A percentile compares a stretch with the other conserved stretches of the same genome.
Conservation (phyloP, 2,113 vertebrate species). For the Eclectus roratus region DNA sequence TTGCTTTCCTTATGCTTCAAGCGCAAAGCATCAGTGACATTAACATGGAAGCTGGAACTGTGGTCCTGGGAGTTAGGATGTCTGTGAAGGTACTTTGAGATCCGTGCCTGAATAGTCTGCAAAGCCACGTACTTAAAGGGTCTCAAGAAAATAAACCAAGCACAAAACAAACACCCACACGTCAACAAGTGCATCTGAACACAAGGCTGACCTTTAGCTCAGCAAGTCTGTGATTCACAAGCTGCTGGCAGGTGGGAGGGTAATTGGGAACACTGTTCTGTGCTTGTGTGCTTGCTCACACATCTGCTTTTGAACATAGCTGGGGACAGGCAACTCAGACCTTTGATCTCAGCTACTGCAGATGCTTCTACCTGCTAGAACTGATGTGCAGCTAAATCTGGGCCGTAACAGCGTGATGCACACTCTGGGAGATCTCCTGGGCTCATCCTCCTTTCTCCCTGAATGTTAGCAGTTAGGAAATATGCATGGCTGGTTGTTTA, state of each 20-base stretch:
- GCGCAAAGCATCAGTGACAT: neutral
- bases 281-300: neutral
- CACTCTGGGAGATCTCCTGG: neutral
- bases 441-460: neutral
- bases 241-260: neutral
- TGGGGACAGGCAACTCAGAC: neutral
- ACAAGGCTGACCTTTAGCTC: neutral
- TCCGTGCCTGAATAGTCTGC: neutral
- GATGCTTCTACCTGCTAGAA: neutral
- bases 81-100: neutral
- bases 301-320: neutral
- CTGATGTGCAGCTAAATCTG: neutral
- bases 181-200: neutral
- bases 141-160: neutral
- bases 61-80: neutral
- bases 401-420: neutral
- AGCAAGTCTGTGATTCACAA: neutral
- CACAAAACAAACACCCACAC: neutral
- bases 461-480: neutral
- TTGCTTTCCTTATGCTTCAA: neutral
- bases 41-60: neutral
- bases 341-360: neutral
- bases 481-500: neutral
- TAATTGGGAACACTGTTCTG: neutral
- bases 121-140: neutral